Conservation (phyloP, 2,113 vertebrate species). For the Rhinolophus ferrumequinum region DNA sequence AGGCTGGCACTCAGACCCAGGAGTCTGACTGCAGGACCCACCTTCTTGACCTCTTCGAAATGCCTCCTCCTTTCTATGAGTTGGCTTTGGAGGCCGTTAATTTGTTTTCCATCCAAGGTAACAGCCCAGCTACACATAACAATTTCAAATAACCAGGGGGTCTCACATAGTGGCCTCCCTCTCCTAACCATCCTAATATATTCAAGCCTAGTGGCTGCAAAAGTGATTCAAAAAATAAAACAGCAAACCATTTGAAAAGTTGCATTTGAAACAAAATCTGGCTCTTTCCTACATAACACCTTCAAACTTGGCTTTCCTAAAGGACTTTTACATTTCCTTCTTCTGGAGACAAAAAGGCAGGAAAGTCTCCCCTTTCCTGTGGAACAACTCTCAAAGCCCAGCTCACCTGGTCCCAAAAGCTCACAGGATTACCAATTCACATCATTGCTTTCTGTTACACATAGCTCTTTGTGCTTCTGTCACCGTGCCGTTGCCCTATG, state of each 20-base stretch:
- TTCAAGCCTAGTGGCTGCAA: not conserved
- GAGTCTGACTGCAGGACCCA: not conserved
- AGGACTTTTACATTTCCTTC: not conserved
- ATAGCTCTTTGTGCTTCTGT: not conserved
- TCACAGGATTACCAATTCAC: not conserved
- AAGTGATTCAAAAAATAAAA: slow-evolving; percentile 17
- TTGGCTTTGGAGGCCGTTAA: not conserved
- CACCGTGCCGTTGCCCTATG: not conserved
- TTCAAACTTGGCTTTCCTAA: not conserved
- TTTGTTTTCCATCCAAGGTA: not conserved
- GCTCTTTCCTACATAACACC: not conserved
- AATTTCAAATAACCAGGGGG: not conserved
- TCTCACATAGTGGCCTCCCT: not conserved
- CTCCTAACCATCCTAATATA: not conserved
- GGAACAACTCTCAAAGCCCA: not conserved
- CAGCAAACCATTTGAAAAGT: not conserved
- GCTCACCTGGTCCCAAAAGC: not conserved
- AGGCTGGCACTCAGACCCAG: not conserved
- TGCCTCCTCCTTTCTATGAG: not conserved
- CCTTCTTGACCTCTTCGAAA: not conserved
- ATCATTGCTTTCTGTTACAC: not conserved
- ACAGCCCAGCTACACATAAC: not conserved
- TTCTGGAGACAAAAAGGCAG: not conserved
- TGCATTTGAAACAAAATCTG: not conserved
- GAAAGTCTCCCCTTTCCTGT: not conserved